Evolutionary conservation across 2,888 invertebrate species (phyloP), one percentile per base, ranked within the genome.

Genomic region (Eledona agricola): DNA sequence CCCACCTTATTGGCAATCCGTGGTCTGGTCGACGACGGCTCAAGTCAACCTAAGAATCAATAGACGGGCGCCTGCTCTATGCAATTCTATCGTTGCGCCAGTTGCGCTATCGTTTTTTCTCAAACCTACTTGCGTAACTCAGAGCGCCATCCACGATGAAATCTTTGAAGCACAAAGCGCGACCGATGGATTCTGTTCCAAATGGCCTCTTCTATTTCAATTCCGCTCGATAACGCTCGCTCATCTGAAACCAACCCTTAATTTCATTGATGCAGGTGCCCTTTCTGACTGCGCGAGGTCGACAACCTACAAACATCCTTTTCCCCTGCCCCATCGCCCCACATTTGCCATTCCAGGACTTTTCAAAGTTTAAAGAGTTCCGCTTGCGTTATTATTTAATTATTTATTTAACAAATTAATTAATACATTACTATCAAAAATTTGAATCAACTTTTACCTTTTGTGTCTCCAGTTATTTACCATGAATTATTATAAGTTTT

Each of bases 1-100:
- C 71, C 70, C 70, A 70, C 71, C 71, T 72, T 69, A 59, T 62
- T 61, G 60, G 51, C 46, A 61, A 65, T 62, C 59, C 59, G 57
- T 60, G 61, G 62, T 67, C 59, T 62, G 59, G 54, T 57, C 59
- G 55, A 59, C 57, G 57, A 57, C 58, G 53, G 49, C 47, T 38
- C 42, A 29, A 55, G 34, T 45, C 46, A 51, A 29, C 49, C 51
- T 22, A 26, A 42, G 50, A 67, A 71, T 71, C 71, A 71, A 71
- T 71, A 71, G 53, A 58, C 45, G 59, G 59, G 69, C 71, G 71
- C 71, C 59, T 69, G 69, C 69, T 65, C 66, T 55, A 52, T 67
- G 46, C 43, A 38, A 20, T 31, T 32, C 29, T 31, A 13, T 40
- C 56, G 43, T 46, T 62, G 63, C 64, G 59, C 64, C 50, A 59